Percentiles rank a stretch among this genome's conserved stretches.
These are phyloP conservation scores for Papilio machaon DNA, from an alignment of 1,140 invertebrate species.

Conservation along the genomic window DNA sequence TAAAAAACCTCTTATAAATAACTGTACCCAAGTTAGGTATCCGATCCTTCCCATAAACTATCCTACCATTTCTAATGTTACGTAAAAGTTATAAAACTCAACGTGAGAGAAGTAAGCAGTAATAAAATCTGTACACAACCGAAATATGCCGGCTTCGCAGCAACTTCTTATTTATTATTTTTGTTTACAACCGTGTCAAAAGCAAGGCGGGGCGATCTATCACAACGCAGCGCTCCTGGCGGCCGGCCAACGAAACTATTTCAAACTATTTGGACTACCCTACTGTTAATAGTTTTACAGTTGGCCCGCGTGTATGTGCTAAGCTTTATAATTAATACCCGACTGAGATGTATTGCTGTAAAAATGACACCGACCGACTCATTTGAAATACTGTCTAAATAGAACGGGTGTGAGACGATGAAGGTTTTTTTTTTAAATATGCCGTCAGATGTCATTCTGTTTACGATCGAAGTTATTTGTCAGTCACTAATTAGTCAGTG, in stretches of 20 bases:
- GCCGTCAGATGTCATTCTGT: conserved; percentile 43
- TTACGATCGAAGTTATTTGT: conserved; percentile 33
- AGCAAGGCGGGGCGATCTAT: conserved; percentile 67
- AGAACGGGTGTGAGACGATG: conserved; percentile 33
- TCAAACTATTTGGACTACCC: conserved; percentile 60
- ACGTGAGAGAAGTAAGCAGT: conserved; percentile 49
- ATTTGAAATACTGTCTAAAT: conserved; percentile 45
- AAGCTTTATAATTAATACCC: conserved; percentile 68
- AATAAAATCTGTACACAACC: conserved; percentile 67
- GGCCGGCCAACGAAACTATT: conserved; percentile 72
- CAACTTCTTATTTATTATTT: conserved; percentile 69
- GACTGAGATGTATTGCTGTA: conserved; percentile 45
- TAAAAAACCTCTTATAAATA: conserved; percentile 38
- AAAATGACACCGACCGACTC: conserved; percentile 44
- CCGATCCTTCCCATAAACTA: conserved; percentile 57
- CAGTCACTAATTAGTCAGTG: conserved; percentile 19
- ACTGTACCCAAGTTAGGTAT: conserved; percentile 49
- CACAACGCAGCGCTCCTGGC: conserved; percentile 63
- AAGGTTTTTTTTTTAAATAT: conserved; percentile 44
- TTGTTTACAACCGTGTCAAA: conserved; percentile 72
- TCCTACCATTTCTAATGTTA: conserved; percentile 61
- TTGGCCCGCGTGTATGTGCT: conserved; percentile 50
- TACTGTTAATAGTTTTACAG: conserved; percentile 69
- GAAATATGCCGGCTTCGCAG: conserved; percentile 59
- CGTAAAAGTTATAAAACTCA: conserved; percentile 68